Base-by-base conservation (phyloP, 2,888 invertebrate species). In the Bembecia ichneumoniformis region DNA sequence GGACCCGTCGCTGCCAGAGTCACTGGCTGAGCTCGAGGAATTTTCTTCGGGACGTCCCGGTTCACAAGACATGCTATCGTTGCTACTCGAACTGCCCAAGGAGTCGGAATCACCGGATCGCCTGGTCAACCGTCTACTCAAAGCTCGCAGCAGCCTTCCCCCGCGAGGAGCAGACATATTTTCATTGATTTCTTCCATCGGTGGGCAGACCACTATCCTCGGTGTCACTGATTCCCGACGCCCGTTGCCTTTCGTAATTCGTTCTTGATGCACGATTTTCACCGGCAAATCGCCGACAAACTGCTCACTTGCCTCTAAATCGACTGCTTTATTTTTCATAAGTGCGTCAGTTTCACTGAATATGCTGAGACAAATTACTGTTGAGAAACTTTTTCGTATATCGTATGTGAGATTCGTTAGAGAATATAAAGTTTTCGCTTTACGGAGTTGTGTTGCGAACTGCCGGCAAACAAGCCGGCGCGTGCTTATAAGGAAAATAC, bases 81-180 rank as follows among this genome's bases (percentile, higher is more conserved):
- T 86, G 65, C 83, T 84, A 62, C 82, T 84, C 15, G 86, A 83
- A 58, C 83, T 87, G 54, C 74, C 82, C 35, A 77, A 55, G 11
- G 86, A 87, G 61, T 84, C 71, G 53, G 78, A 66, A 66, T 88
- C 73, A 10, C 71, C 72, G 51, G 89, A 81, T 46, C 88, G 80
- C 49, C 90, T 82, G 0, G 91, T 88, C 47, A 93, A 86, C 55
- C 90, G 89, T 51, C 89, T 86, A 70, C 90, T 90, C 55, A 93
- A 88, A 28, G 91, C 91, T 56, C 91, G 89, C 64, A 93, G 89
- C 59, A 93, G 83, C 47, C 91, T 86, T 52, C 91, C 82, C 48
- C 92, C 92, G 9, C 90, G 89, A 14, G 78, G 71, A 20, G 88
- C 86, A 0, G 90, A 83, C 9, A 88, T 88, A 3, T 89, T 84